Evolutionary conservation across 2,797 vertebrate species (phyloP), one percentile per base, ranked within the genome.

Genomic region (Cottoperca gobio): DNA sequence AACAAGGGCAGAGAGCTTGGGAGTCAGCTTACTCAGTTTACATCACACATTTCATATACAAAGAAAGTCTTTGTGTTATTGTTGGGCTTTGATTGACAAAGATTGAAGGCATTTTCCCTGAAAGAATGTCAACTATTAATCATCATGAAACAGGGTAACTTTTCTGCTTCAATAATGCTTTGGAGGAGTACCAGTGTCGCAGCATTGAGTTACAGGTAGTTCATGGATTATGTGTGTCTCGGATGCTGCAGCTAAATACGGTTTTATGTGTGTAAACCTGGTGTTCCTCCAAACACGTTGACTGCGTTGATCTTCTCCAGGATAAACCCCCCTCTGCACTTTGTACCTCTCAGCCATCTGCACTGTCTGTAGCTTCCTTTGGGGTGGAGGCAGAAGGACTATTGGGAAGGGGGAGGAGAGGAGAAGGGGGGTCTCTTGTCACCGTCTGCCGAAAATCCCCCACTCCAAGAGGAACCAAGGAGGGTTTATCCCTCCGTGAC

Each of bases 401-500:
- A 33, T 37, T 19, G 71, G 40, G 53, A 40, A 49, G 42, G 35
- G 43, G 26, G 45, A 12, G 76, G 46, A 45, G 60, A 54, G 6
- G 53, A 48, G 39, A 52, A n/a, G 37, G 31, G 54, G 69, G 40
- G 31, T 84, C 79, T 87, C 73, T 75, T 84, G 76, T 91, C 79
- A 84, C 72, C 16, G 73, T 89, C 86, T 89, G 86, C 71, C 62
- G 67, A 78, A 86, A 88, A 77, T 77, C 82, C 86, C 76, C 79
- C 70, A 54, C 63, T 73, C 55, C 16, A 57, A 53, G 78, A 82
- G 72, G 57, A 66, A 76, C 65, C 73, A 70, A 63, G 78, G 70
- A 84, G 75, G 70, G 71, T 88, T 91, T 89, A 91, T 91, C 84
- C 86, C 80, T 85, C 67, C 7, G 13, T 86, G 87, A 88, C 85